Evolutionary conservation across 2,113 vertebrate genomes (phyloP), one percentile per base, ranked within the genome.

Genomic region (Cisticola juncidis): DNA sequence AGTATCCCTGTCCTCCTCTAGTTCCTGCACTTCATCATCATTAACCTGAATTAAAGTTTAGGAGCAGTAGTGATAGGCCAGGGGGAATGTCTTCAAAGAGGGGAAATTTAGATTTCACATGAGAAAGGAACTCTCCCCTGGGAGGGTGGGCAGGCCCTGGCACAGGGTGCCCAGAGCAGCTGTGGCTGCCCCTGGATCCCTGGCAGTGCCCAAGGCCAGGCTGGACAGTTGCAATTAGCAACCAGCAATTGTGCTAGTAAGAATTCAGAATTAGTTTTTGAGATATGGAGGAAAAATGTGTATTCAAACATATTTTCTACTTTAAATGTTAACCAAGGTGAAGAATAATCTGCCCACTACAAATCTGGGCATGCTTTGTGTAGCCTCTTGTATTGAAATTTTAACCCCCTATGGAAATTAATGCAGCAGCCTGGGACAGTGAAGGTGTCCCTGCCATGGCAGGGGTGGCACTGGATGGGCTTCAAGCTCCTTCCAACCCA

Each of bases 361-460:
- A n/a, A n/a, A n/a, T n/a, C n/a, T n/a, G n/a, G n/a, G n/a, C n/a
- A n/a, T n/a, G n/a, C n/a, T n/a, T n/a, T n/a, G n/a, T n/a, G n/a
- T n/a, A n/a, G n/a, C n/a, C n/a, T n/a, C n/a, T n/a, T n/a, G n/a
- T n/a, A n/a, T n/a, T n/a, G n/a, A n/a, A n/a, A n/a, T n/a, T n/a
- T n/a, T n/a, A n/a, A n/a, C n/a, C n/a, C n/a, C n/a, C n/a, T n/a
- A n/a, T n/a, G n/a, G n/a, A n/a, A n/a, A n/a, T n/a, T n/a, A n/a
- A n/a, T n/a, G n/a, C n/a, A n/a, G 23, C 40, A 47, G 0, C n/a
- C n/a, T 69, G 70, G 62, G 62, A 4, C 0, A 1, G 54, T 23
- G 87, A 1, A 76, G 54, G 9, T 35, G 70, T 35, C 54, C 29
- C 38, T 76, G 86, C 28, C 38, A 14, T 6, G 28, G 38, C 62